Evolutionary conservation across 2,113 vertebrate species (phyloP).

Genomic region (Stomatorhinus ivindoensis): DNA sequence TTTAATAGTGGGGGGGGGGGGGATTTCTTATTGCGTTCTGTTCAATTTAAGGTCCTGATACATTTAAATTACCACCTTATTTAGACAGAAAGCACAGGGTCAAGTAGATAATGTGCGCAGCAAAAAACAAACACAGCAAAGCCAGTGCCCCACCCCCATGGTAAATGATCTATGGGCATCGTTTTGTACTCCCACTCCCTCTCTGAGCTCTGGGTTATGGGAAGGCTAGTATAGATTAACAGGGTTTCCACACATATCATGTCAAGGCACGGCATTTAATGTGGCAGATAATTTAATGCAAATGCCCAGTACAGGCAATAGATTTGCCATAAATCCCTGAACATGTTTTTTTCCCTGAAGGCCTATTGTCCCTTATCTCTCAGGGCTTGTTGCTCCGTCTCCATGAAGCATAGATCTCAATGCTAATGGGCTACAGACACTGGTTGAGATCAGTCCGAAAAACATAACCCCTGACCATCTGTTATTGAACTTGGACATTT

Average conservation of each 20-base stretch:
- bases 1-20: slow-evolving; percentile 30
- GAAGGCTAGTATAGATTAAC: background rate
- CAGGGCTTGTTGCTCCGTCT: background rate
- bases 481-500: background rate
- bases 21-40: slow-evolving; percentile 29
- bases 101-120: background rate
- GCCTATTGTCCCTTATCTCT: slow-evolving; percentile 4
- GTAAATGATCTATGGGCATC: background rate
- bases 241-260: background rate
- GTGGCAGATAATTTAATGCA: slow-evolving; percentile 6
- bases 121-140: background rate
- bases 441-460: background rate
- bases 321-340: slow-evolving; percentile 5
- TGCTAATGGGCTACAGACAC: slow-evolving; percentile 1
- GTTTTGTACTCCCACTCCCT: background rate
- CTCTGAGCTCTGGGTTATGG: background rate
- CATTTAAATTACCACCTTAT: background rate
- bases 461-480: background rate
- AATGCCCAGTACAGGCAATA: background rate
- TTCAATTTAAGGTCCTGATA: background rate
- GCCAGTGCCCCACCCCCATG: background rate
- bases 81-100: slow-evolving; percentile 2
- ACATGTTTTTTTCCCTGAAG: background rate
- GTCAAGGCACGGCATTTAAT: background rate
- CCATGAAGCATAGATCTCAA: background rate